phyloP scores from a whole-genome alignment of 1,140 invertebrate species.

The Planococcus citri region DNA sequence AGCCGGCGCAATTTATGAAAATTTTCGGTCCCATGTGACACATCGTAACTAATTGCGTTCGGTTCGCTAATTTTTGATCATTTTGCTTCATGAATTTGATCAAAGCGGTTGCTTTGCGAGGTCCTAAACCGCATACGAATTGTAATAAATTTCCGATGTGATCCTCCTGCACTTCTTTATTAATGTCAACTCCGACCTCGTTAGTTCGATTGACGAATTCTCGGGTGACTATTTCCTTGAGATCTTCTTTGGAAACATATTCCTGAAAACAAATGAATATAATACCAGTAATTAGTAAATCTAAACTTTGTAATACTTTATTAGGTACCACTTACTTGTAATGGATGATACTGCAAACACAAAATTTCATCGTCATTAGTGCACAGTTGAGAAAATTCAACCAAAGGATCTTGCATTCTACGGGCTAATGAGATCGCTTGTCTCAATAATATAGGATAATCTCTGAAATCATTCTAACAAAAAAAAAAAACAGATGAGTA shows the following conservation, averaged over 20 bases:
- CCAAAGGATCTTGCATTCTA: conserved; percentile 84
- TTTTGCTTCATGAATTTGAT: conserved; percentile 85
- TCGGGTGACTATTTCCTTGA: conserved; percentile 69
- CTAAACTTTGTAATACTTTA: too few relatives aligned
- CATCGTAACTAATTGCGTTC: conserved; percentile 85
- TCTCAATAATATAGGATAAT: conserved; percentile 75
- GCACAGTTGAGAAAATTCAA: conserved; percentile 92
- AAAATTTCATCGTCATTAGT: conserved; percentile 91
- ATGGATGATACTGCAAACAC: conserved; percentile 78
- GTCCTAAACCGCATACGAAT: conserved; percentile 94
- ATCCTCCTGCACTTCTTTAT: conserved; percentile 73
- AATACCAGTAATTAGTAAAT: too few relatives aligned
- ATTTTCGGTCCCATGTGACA: conserved; percentile 98
- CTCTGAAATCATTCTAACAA: conserved; percentile 64
- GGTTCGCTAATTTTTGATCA: conserved; percentile 82
- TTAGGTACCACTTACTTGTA: conserved; percentile 44
- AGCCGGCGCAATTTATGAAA: conserved; percentile 98
- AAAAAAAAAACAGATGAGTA: conserved; percentile 24
- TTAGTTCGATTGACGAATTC: conserved; percentile 89
- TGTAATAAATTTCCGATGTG: conserved; percentile 83
- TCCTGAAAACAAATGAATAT: conserved; percentile 51
- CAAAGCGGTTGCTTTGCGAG: conserved; percentile 81
- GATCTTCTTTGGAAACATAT: conserved; percentile 68
- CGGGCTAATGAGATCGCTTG: conserved; percentile 87
- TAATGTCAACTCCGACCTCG: conserved; percentile 96